Conservation (phyloP, 2,797 vertebrate species). For the Eidolon dupreanum region DNA sequence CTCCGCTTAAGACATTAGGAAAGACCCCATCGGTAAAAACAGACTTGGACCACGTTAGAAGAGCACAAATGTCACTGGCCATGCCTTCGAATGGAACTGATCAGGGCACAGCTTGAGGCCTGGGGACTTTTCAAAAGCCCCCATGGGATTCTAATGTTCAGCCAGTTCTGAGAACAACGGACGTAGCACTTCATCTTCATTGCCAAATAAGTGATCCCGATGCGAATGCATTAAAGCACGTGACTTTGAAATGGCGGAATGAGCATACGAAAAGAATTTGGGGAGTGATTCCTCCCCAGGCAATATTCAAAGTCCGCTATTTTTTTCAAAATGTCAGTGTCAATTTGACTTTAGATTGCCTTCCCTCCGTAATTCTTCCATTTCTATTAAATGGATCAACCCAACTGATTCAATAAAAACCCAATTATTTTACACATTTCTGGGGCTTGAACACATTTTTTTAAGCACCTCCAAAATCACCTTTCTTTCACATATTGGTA, state of each 20-base stretch:
- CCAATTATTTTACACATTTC: neutral
- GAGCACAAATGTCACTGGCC: neutral
- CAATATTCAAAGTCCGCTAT: neutral
- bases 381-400: neutral
- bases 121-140: neutral
- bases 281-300: neutral
- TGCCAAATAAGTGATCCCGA: neutral
- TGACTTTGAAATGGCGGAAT: neutral
- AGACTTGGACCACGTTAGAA: neutral
- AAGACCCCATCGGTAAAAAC: neutral
- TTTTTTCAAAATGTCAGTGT: neutral
- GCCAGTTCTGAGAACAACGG: neutral
- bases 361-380: neutral
- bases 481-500: neutral
- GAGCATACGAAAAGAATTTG: constrained; percentile 14
- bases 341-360: neutral
- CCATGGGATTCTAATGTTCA: neutral
- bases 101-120: neutral
- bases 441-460: neutral
- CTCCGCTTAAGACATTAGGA: neutral
- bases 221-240: neutral
- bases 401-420: neutral
- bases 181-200: neutral
- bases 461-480: neutral
- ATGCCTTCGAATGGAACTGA: neutral